Evolutionary conservation across 2,888 invertebrate species (phyloP).

Genomic region (Erebia palarica): DNA sequence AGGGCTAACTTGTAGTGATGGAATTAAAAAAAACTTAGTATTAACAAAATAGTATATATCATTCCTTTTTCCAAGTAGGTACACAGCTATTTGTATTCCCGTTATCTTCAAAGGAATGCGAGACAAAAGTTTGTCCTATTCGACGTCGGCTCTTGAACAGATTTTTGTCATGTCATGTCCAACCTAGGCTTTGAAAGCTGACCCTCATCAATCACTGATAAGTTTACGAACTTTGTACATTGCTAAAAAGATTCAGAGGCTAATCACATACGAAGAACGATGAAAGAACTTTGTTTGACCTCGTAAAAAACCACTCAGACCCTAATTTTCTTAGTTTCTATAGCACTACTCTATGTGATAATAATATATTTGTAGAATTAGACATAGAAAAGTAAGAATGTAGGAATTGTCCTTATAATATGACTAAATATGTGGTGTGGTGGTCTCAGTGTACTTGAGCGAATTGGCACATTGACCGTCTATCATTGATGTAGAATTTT

Average conservation of each 20-base stretch:
- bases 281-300: not conserved
- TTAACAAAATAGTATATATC: not conserved
- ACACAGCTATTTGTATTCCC: conserved; percentile 21
- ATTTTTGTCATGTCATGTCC: conserved; percentile 28
- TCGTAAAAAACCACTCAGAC: not conserved
- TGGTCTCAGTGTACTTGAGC: too few relatives aligned
- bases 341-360: not conserved
- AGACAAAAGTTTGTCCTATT: conserved; percentile 32
- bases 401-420: not conserved
- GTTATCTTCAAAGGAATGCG: conserved; percentile 34
- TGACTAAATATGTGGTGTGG: not conserved
- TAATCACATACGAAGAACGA: conserved; percentile 4
- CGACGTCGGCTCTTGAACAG: conserved; percentile 27
- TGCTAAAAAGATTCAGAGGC: conserved; percentile 6
- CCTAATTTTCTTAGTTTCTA: not conserved
- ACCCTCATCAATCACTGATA: conserved; percentile 23
- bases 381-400: too few relatives aligned
- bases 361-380: not conserved
- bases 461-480: too few relatives aligned
- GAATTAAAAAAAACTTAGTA: not conserved
- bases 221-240: conserved; percentile 14
- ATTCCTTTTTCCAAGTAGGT: conserved; percentile 7
- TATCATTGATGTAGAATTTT: too few relatives aligned
- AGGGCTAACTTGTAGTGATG: too few relatives aligned
- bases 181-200: conserved; percentile 19